Percentiles rank a stretch among this genome's conserved stretches.
Evolutionary conservation across 2,113 vertebrate genomes (phyloP).

Genomic region (Misgurnus anguillicaudatus): DNA sequence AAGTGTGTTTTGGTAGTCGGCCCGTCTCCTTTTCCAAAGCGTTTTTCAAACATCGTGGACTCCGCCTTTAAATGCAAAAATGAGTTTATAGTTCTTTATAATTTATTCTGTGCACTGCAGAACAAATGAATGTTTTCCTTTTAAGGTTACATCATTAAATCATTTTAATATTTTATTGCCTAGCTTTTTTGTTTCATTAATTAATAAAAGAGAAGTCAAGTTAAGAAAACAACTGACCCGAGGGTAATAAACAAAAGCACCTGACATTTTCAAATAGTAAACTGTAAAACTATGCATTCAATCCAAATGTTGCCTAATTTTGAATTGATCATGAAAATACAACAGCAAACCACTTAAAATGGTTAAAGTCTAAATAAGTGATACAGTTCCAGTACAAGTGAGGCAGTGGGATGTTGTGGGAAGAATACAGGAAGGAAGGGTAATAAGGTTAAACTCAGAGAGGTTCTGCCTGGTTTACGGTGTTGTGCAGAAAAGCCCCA

Average conservation of each 20-base stretch:
- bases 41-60: no score
- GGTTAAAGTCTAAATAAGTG: slow-evolving; percentile 1
- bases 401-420: slow-evolving; percentile 50
- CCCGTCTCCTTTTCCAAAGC: no score
- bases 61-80: neutral
- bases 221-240: neutral
- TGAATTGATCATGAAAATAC: no score
- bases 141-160: no score
- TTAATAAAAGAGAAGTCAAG: neutral
- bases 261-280: slow-evolving; percentile 11
- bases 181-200: no score
- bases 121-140: neutral
- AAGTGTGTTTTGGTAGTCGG: no score
- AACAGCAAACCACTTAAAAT: neutral
- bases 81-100: neutral
- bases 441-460: slow-evolving; percentile 63
- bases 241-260: slow-evolving; percentile 3
- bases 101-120: neutral
- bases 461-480: slow-evolving; percentile 51
- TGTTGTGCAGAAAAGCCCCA: slow-evolving; percentile 57
- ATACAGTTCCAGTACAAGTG: slow-evolving; percentile 19
- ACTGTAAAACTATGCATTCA: neutral
- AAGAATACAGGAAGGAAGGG: slow-evolving; percentile 40
- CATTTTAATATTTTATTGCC: no score
- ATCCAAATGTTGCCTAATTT: neutral